Evolutionary conservation across 2,797 vertebrate species (phyloP).

Genomic region (Rallus crepitans): DNA sequence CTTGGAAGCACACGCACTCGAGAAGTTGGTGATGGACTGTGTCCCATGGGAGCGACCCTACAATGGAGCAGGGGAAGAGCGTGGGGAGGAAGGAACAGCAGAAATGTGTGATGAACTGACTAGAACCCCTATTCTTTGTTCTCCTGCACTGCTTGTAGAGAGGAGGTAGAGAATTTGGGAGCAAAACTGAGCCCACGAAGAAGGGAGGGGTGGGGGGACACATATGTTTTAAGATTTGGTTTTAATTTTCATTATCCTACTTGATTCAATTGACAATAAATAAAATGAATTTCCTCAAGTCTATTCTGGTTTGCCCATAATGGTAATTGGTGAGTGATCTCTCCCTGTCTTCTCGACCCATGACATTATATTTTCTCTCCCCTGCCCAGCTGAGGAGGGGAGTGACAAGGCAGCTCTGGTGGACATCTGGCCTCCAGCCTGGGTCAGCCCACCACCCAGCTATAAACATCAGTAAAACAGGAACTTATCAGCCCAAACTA

Average conservation of each 20-base stretch:
- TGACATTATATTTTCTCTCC: background rate
- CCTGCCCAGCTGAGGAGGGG: background rate
- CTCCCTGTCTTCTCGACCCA: background rate
- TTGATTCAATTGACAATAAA: background rate
- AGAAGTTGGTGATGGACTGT: background rate
- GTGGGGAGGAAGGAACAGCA: background rate
- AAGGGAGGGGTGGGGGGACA: background rate
- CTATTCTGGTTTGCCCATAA: background rate
- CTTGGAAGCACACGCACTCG: accelerated
- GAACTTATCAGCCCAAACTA: background rate
- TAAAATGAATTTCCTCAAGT: background rate
- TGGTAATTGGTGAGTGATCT: background rate
- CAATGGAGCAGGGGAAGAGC: background rate
- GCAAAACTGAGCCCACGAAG: background rate
- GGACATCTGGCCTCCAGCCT: background rate
- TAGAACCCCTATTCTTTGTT: background rate
- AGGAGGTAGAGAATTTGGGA: background rate
- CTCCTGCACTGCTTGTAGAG: accelerated
- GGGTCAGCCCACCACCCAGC: background rate
- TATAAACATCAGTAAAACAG: background rate
- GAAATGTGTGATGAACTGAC: background rate
- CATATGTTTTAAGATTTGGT: background rate
- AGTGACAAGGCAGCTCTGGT: background rate
- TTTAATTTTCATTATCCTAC: background rate
- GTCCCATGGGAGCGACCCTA: background rate